A percentile compares a stretch with the other conserved stretches of the same genome.
Conservation (phyloP, 2,797 vertebrate genomes). For the Emydoidea blandingii region DNA sequence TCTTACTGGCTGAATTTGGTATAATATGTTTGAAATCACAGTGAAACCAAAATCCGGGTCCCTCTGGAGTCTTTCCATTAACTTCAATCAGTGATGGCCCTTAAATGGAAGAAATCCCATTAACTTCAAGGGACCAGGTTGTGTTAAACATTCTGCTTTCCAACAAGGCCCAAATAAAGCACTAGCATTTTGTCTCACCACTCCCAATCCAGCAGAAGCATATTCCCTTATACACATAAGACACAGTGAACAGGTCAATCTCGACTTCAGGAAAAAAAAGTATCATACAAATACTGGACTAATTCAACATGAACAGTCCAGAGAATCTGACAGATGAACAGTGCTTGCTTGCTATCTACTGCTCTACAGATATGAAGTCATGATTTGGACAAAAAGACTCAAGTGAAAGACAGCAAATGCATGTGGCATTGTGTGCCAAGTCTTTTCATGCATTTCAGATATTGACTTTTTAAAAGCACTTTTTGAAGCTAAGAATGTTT, state of each 20-base stretch:
- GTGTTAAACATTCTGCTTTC: too few relatives aligned
- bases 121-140: too few relatives aligned
- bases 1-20: too few relatives aligned
- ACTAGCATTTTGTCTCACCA: too few relatives aligned
- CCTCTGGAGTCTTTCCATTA: too few relatives aligned
- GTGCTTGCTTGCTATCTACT: rapidly evolving
- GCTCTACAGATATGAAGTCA: background rate
- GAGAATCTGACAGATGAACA: background rate
- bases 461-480: background rate
- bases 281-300: background rate
- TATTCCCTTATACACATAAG: too few relatives aligned
- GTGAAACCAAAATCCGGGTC: too few relatives aligned
- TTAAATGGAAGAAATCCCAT: too few relatives aligned
- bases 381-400: background rate
- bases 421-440: background rate
- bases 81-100: too few relatives aligned
- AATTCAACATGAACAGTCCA: background rate
- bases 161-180: too few relatives aligned
- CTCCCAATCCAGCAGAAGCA: too few relatives aligned
- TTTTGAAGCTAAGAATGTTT: background rate
- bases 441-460: background rate
- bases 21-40: too few relatives aligned
- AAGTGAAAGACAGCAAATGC: background rate
- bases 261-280: background rate
- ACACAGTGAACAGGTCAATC: background rate